These are phyloP conservation scores for Asbolus verrucosus DNA, from an alignment of 1,140 invertebrate species.

Conservation along the genomic window DNA sequence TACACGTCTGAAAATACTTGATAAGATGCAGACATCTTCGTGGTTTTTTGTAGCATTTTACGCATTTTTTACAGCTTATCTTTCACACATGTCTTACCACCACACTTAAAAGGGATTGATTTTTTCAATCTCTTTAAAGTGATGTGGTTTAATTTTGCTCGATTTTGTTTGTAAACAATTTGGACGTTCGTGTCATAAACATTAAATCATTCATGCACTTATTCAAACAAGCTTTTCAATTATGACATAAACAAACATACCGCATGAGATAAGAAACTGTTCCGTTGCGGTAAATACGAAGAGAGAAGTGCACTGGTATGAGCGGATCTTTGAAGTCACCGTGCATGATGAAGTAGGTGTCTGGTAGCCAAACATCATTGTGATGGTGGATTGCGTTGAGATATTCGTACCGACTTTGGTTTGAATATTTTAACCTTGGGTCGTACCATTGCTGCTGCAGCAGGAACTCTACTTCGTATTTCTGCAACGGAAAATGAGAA, in stretches of 20 bases:
- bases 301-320: slow-evolving; percentile 90
- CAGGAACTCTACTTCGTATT: slow-evolving; percentile 95
- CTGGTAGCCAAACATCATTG: slow-evolving; percentile 90
- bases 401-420: slow-evolving; percentile 85
- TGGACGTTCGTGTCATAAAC: no score
- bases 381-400: slow-evolving; percentile 92
- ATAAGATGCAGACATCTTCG: no score
- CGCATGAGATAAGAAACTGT: slow-evolving; percentile 93
- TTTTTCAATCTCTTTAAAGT: no score
- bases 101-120: no score
- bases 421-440: slow-evolving; percentile 85
- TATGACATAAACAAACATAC: slow-evolving; percentile 65
- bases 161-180: no score
- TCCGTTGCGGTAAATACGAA: slow-evolving; percentile 90
- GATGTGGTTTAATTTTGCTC: no score
- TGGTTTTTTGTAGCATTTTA: no score
- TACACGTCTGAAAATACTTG: no score
- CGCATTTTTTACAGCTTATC: no score
- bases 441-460: slow-evolving; percentile 93
- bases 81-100: no score
- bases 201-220: no score
- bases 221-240: background rate
- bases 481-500: slow-evolving; percentile 70
- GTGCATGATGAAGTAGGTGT: slow-evolving; percentile 96
- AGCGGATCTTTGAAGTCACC: slow-evolving; percentile 93